phyloP scores from a whole-genome alignment of 2,888 invertebrate genomes.

The Listrodromus nycthemerus region DNA sequence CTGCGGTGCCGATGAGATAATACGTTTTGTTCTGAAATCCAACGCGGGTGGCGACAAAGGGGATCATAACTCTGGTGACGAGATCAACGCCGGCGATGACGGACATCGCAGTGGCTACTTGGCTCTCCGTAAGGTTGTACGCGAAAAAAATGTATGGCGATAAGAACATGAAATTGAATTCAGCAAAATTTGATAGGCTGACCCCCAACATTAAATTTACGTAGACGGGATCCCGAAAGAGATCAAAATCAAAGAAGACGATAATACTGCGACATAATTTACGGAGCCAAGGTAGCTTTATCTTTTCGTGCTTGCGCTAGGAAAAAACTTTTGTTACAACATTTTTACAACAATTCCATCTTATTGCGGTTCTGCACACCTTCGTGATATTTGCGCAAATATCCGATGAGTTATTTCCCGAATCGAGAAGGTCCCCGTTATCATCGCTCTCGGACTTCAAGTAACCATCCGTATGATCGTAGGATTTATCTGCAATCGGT shows the following conservation, averaged over 20 bases:
- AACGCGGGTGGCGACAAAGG: constrained; percentile 89
- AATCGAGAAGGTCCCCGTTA: background rate
- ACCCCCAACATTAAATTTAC: constrained; percentile 90
- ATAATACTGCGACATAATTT: constrained; percentile 86
- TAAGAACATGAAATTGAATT: constrained; percentile 90
- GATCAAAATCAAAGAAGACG: constrained; percentile 89
- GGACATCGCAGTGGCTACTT: constrained; percentile 90
- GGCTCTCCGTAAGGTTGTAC: constrained; percentile 86
- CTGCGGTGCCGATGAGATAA: constrained; percentile 89
- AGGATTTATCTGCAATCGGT: constrained; percentile 65
- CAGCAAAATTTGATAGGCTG: constrained; percentile 89
- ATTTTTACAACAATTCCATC: constrained; percentile 15
- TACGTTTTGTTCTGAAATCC: constrained; percentile 90
- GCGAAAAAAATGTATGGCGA: constrained; percentile 90
- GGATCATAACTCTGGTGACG: constrained; percentile 88
- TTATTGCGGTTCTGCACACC: background rate
- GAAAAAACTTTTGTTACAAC: background rate
- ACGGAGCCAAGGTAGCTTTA: constrained; percentile 57
- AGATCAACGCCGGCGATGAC: constrained; percentile 89
- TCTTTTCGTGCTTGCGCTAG: constrained; percentile 41
- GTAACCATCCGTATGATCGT: constrained; percentile 61
- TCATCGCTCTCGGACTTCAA: constrained; percentile 7
- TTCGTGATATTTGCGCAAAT: background rate
- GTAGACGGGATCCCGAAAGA: constrained; percentile 89
- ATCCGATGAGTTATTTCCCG: background rate